These are phyloP conservation scores for Cordylochernes scorpioides DNA, from an alignment of 2,888 invertebrate genomes.

Conservation along the genomic window DNA sequence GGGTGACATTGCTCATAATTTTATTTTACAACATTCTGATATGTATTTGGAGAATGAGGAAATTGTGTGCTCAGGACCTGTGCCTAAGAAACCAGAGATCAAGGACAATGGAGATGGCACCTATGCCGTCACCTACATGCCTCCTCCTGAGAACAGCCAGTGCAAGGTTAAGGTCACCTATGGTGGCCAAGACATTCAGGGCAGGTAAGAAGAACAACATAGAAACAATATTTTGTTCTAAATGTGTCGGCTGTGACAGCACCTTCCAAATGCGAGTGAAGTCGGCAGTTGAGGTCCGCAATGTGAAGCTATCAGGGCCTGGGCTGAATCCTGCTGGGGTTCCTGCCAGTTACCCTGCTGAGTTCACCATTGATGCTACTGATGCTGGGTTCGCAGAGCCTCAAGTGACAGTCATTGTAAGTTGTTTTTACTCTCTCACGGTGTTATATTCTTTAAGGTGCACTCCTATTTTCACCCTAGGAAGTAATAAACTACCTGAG, in stretches of 20 bases:
- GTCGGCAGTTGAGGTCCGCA: conserved; percentile 40
- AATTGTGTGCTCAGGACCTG: conserved; percentile 21
- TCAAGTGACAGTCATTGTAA: conserved; percentile 42
- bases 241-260: conserved; percentile 26
- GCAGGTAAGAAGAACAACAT: conserved; percentile 31
- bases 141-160: conserved; percentile 42
- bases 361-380: conserved; percentile 25
- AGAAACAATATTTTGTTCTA: too few species aligned
- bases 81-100: conserved; percentile 32
- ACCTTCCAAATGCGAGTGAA: conserved; percentile 46
- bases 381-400: conserved; percentile 32
- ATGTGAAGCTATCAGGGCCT: conserved; percentile 42
- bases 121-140: conserved; percentile 48
- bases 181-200: conserved; percentile 42
- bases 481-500: too few species aligned
- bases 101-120: conserved; percentile 37
- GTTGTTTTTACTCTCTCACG: not conserved
- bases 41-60: too few species aligned
- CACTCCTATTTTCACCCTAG: too few species aligned
- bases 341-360: conserved; percentile 35
- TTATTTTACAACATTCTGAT: too few species aligned
- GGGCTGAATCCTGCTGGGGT: conserved; percentile 34
- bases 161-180: conserved; percentile 44
- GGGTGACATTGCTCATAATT: too few species aligned
- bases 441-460: not conserved